phyloP scores from a whole-genome alignment of 2,113 vertebrate genomes.

The Antechinus flavipes region DNA sequence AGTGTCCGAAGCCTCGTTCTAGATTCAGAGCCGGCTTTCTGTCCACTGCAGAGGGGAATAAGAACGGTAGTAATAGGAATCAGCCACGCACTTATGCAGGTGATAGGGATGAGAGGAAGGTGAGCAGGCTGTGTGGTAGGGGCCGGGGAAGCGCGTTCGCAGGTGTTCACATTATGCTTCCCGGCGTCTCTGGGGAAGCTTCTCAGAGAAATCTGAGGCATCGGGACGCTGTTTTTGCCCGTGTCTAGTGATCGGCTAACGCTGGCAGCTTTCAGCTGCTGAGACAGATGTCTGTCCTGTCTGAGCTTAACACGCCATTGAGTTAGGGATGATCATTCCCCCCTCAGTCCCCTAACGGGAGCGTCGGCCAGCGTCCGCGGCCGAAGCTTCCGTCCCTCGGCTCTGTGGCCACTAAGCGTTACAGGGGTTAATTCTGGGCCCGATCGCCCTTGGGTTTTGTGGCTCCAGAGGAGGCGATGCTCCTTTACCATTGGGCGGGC shows the following conservation, averaged over 20 bases:
- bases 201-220: background rate
- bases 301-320: background rate
- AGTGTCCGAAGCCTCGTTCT: background rate
- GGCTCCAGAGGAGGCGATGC: background rate
- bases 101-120: conserved; percentile 17
- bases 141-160: background rate
- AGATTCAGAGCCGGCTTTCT: background rate
- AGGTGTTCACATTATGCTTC: background rate
- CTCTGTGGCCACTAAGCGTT: background rate
- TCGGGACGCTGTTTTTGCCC: background rate
- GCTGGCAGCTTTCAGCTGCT: background rate
- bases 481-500: background rate
- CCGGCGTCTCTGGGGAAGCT: background rate
- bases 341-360: background rate
- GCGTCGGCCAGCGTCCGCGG: background rate
- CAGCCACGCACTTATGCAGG: background rate
- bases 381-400: background rate
- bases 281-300: background rate
- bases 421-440: background rate
- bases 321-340: background rate
- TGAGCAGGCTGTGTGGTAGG: background rate
- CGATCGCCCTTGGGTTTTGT: too few relatives aligned
- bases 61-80: background rate
- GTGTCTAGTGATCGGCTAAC: background rate
- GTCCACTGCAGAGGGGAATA: background rate